Percentiles rank a stretch among this genome's conserved stretches.
These are phyloP conservation scores for Tenrec ecaudatus DNA, from an alignment of 2,113 vertebrate genomes.

Conservation along the genomic window DNA sequence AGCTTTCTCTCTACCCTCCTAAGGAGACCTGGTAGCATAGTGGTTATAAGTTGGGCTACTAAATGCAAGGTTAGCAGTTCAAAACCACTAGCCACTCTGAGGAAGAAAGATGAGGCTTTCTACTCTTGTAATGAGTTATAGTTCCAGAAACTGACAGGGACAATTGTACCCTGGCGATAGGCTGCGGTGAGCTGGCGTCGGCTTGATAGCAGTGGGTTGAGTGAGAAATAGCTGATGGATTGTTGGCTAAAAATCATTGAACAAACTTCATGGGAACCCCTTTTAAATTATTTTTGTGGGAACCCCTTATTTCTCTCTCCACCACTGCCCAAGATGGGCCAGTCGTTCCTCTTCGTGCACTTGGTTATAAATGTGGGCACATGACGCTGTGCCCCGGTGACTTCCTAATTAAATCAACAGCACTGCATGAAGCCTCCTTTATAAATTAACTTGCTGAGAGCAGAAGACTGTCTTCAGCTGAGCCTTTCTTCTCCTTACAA, in stretches of 20 bases:
- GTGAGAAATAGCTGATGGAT: too few relatives aligned
- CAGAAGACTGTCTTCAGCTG: background rate
- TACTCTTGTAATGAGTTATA: too few relatives aligned
- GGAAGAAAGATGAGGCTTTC: too few relatives aligned
- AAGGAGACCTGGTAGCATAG: too few relatives aligned
- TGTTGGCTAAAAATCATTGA: background rate
- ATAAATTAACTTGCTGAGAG: constrained; percentile 54
- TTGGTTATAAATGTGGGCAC: constrained; percentile 24
- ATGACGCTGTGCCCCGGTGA: background rate
- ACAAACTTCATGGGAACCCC: background rate
- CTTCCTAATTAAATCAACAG: constrained; percentile 59
- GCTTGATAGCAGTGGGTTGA: too few relatives aligned
- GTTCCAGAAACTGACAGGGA: too few relatives aligned
- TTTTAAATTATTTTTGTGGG: background rate
- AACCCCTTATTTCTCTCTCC: background rate
- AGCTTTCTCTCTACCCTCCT: background rate
- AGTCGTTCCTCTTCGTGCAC: background rate
- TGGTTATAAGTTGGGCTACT: too few relatives aligned
- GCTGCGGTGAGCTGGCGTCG: too few relatives aligned
- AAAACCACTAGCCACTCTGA: too few relatives aligned
- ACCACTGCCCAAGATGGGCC: background rate
- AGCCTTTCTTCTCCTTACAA: background rate
- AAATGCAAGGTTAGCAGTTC: too few relatives aligned
- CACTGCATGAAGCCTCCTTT: background rate
- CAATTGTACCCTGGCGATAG: too few relatives aligned